Conservation (phyloP, 2,888 invertebrate genomes). For the Mythimna vitellina region DNA sequence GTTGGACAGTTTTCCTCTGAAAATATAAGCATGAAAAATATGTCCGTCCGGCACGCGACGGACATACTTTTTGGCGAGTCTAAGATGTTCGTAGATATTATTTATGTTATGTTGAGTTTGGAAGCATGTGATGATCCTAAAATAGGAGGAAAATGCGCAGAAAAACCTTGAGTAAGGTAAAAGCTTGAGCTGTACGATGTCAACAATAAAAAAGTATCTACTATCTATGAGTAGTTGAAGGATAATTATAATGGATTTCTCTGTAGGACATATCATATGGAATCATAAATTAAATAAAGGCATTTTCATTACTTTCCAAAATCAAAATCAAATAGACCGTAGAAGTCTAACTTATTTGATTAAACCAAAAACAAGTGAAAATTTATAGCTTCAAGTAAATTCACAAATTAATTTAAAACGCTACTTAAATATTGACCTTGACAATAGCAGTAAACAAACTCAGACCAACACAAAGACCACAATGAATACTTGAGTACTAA, state of each 20-base stretch:
- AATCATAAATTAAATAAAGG: neutral
- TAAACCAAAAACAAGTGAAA: neutral
- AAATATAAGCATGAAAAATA: constrained; percentile 52
- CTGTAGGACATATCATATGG: neutral
- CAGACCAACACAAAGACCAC: constrained; percentile 27
- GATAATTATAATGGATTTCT: neutral
- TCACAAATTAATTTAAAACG: neutral
- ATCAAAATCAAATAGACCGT: neutral
- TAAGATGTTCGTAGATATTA: constrained; percentile 34
- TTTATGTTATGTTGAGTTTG: constrained; percentile 34
- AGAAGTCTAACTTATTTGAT: neutral
- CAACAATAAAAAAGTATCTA: neutral
- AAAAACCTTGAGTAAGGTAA: neutral
- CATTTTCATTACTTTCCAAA: neutral
- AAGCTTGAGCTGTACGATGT: neutral
- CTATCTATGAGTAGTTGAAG: neutral
- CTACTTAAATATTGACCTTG: constrained; percentile 22
- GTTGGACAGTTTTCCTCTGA: constrained; percentile 36
- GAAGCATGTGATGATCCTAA: constrained; percentile 17
- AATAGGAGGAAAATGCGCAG: constrained; percentile 1
- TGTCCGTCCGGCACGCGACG: constrained; percentile 41
- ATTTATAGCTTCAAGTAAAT: neutral
- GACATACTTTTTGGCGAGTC: constrained; percentile 46
- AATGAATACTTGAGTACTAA: constrained; percentile 31
- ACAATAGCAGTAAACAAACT: constrained; percentile 1